Percentiles rank a stretch among this genome's conserved stretches.
phyloP scores from a whole-genome alignment of 2,797 vertebrate genomes.

The Falco cherrug region DNA sequence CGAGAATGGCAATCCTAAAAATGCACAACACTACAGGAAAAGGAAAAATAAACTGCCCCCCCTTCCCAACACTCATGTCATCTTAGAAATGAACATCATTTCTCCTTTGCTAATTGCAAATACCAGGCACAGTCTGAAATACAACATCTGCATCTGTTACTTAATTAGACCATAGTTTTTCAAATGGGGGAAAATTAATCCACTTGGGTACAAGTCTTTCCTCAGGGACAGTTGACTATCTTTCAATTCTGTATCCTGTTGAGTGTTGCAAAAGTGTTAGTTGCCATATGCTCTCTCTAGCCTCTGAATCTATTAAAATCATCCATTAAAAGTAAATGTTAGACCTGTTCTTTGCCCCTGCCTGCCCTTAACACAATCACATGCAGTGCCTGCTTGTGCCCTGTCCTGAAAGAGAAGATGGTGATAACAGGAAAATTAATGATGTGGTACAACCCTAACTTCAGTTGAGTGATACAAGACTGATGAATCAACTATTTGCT shows the following conservation, averaged over 20 bases:
- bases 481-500: background rate
- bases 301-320: background rate
- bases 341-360: background rate
- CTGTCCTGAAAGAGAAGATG: background rate
- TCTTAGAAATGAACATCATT: background rate
- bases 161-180: background rate
- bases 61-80: background rate
- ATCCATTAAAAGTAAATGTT: background rate
- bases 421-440: background rate
- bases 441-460: background rate
- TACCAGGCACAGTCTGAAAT: background rate
- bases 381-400: background rate
- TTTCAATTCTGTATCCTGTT: background rate
- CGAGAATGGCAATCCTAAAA: background rate
- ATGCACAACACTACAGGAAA: background rate
- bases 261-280: background rate
- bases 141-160: background rate
- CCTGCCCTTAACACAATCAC: background rate
- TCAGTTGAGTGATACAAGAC: background rate
- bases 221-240: background rate
- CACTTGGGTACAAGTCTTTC: background rate
- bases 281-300: background rate
- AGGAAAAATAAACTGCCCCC: background rate
- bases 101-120: background rate
- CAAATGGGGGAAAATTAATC: background rate